A percentile compares a stretch with the other conserved stretches of the same genome.
These are phyloP conservation scores for Anastatus disparis DNA, from an alignment of 1,140 invertebrate genomes.

Conservation along the genomic window DNA sequence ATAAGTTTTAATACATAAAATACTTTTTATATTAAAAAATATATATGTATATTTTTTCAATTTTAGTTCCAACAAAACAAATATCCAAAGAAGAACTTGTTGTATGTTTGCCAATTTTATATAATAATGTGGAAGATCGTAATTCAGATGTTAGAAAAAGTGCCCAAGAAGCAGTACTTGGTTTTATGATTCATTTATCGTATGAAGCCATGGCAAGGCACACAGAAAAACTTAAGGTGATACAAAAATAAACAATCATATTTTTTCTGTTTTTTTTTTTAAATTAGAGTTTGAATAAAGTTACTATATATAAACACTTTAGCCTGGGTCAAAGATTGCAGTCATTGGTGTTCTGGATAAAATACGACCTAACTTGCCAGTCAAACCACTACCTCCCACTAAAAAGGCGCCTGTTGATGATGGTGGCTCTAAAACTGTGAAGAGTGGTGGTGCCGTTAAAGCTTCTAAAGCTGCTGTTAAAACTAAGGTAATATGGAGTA, in stretches of 20 bases:
- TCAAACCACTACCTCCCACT: conserved; percentile 79
- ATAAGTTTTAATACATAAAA: conserved; percentile 11
- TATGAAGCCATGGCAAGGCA: conserved; percentile 84
- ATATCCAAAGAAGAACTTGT: conserved; percentile 85
- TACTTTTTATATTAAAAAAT: conserved; percentile 29
- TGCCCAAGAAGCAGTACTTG: conserved; percentile 87
- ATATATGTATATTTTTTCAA: conserved; percentile 6
- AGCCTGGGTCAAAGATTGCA: conserved; percentile 85
- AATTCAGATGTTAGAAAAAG: conserved; percentile 91
- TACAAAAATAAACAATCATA: too few species aligned
- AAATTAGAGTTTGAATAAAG: too few species aligned
- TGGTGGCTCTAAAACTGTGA: conserved; percentile 65
- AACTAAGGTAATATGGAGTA: conserved; percentile 53
- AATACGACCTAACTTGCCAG: conserved; percentile 83
- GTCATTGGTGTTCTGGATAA: conserved; percentile 87
- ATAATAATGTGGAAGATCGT: conserved; percentile 88
- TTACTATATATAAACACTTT: conserved; percentile 37
- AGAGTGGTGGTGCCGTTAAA: conserved; percentile 68
- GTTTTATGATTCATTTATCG: conserved; percentile 93
- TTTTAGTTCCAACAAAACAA: conserved; percentile 73
- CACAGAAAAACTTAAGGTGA: conserved; percentile 84
- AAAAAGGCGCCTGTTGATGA: conserved; percentile 68
- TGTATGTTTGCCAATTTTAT: conserved; percentile 82
- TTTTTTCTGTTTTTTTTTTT: too few species aligned
- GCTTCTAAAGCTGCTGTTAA: conserved; percentile 66